phyloP scores from a whole-genome alignment of 23 tunicate species.

The Botrylloides violaceus region DNA sequence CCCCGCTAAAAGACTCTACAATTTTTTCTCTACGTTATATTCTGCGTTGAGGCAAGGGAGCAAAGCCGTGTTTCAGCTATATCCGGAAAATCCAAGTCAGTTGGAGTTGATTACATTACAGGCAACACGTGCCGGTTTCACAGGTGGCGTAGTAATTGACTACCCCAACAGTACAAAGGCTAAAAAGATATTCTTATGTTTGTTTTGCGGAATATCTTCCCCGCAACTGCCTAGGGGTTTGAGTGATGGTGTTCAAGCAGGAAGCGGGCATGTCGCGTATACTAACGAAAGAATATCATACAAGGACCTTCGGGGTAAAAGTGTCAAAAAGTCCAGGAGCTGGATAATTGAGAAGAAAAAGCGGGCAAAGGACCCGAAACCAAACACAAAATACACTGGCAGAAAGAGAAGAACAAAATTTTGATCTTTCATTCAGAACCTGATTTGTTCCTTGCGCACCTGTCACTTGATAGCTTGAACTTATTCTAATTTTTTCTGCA shows the following conservation, averaged over 20 bases:
- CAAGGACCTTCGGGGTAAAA: conserved; percentile 1
- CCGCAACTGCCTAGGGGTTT: conserved; percentile 62
- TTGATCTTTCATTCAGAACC: conserved; percentile 1
- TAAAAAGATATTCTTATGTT: conserved; percentile 92
- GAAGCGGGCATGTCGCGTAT: conserved; percentile 21
- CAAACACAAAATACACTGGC: conserved; percentile 88
- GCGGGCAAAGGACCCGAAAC: conserved; percentile 58
- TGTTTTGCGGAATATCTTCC: conserved; percentile 69
- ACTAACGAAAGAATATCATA: conserved; percentile 4
- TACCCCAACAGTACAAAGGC: conserved; percentile 96
- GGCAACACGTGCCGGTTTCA: conserved; percentile 92
- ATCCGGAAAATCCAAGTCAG: conserved; percentile 96
- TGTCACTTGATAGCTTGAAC: too few species aligned
- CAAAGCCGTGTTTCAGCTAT: conserved; percentile 92
- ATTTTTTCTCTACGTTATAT: conserved; percentile 79
- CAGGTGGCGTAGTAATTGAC: conserved; percentile 97
- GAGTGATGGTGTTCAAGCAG: conserved; percentile 13
- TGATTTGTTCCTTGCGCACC: too few species aligned
- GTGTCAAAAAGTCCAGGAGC: conserved; percentile 11
- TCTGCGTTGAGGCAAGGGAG: conserved; percentile 84
- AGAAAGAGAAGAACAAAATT: conserved; percentile 80
- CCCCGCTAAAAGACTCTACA: conserved; percentile 73
- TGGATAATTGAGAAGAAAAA: conserved; percentile 87
- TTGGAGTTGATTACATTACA: conserved; percentile 82
- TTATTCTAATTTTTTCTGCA: too few species aligned